Evolutionary conservation across 2,113 vertebrate species (phyloP).

Genomic region (Elachura formosa): DNA sequence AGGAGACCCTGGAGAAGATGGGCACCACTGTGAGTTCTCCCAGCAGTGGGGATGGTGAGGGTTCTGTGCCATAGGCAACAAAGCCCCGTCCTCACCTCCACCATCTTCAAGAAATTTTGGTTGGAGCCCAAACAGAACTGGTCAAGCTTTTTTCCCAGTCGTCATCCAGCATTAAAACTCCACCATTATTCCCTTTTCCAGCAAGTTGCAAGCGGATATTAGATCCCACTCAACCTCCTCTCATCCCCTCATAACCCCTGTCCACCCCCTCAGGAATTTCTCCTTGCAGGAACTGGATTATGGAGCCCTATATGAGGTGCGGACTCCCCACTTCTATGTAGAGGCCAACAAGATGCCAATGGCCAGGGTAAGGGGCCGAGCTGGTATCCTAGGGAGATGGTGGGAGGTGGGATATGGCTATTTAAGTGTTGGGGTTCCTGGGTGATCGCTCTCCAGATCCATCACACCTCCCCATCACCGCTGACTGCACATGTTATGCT

Average conservation of each 20-base stretch:
- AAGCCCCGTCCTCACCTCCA: not conserved
- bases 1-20: constrained; percentile 86
- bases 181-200: not conserved
- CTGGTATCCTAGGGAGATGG: not conserved
- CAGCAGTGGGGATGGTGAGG: too few relatives aligned
- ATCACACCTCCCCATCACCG: not conserved
- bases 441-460: not conserved
- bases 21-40: constrained; percentile 77
- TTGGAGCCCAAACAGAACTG: rapidly evolving
- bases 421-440: rapidly evolving
- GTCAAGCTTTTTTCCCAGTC: rapidly evolving
- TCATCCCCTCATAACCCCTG: not conserved
- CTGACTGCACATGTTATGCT: rapidly evolving
- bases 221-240: not conserved
- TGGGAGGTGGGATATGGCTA: not conserved
- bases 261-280: not conserved
- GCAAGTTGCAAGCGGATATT: not conserved
- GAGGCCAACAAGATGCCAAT: constrained; percentile 89
- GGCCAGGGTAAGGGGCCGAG: constrained; percentile 69
- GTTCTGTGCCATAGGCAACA: not conserved
- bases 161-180: not conserved
- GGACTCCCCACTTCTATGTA: constrained; percentile 84
- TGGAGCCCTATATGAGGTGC: constrained; percentile 82
- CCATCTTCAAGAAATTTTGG: not conserved
- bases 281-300: constrained; percentile 82